A percentile compares a stretch with the other conserved stretches of the same genome.
These are phyloP conservation scores for Calameuta pallipes DNA, from an alignment of 2,888 invertebrate genomes.

Conservation along the genomic window DNA sequence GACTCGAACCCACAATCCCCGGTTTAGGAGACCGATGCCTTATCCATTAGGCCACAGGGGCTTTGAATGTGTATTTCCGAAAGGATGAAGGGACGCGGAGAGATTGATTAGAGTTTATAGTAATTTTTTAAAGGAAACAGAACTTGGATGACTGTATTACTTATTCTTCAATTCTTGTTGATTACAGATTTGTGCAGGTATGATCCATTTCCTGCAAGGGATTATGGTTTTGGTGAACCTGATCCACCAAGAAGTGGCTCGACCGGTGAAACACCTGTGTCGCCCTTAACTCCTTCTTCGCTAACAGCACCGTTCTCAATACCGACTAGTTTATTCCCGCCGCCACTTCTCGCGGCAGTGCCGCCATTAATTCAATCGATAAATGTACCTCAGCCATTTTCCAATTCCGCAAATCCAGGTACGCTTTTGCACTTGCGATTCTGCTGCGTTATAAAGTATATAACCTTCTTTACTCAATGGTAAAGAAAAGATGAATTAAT, in stretches of 20 bases:
- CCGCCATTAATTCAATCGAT: slow-evolving; percentile 47
- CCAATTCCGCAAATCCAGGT: slow-evolving; percentile 36
- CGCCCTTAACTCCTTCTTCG: slow-evolving; percentile 38
- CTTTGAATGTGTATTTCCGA: slow-evolving; percentile 48
- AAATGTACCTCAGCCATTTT: slow-evolving; percentile 38
- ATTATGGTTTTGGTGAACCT: slow-evolving; percentile 34
- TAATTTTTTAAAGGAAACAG: background rate
- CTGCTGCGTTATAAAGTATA: too few relatives aligned
- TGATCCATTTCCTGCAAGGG: slow-evolving; percentile 35
- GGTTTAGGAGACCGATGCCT: slow-evolving; percentile 88
- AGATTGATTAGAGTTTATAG: background rate
- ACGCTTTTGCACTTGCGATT: background rate
- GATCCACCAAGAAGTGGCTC: slow-evolving; percentile 31
- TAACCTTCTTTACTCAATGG: too few relatives aligned
- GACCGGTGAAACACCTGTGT: slow-evolving; percentile 27
- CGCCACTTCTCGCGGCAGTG: slow-evolving; percentile 39
- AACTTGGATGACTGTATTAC: background rate
- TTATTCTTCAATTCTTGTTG: background rate
- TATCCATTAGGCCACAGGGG: slow-evolving; percentile 88
- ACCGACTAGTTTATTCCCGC: slow-evolving; percentile 38
- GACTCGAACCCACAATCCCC: slow-evolving; percentile 89
- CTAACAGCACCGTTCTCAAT: slow-evolving; percentile 36
- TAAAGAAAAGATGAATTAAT: too few relatives aligned
- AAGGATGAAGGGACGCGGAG: background rate
- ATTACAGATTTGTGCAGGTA: slow-evolving; percentile 41